These are phyloP conservation scores for Hirtodrosophila alboralis DNA, from an alignment of 2,888 invertebrate species.

Conservation along the genomic window DNA sequence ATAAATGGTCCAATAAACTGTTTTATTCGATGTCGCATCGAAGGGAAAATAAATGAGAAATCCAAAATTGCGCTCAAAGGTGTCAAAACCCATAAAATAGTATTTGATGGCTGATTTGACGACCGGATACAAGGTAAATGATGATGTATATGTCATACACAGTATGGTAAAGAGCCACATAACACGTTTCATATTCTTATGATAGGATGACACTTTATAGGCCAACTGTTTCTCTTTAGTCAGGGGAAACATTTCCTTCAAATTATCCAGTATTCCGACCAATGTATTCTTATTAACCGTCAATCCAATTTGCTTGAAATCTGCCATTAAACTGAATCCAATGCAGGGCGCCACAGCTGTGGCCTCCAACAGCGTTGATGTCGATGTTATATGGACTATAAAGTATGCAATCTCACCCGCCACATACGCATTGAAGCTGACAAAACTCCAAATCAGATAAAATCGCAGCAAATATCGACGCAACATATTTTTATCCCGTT, in stretches of 20 bases:
- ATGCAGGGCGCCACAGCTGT: conserved; percentile 78
- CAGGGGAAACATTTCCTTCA: conserved; percentile 64
- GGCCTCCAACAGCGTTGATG: conserved; percentile 73
- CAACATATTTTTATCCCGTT: conserved; percentile 47
- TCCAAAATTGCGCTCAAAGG: conserved; percentile 66
- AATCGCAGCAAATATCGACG: conserved; percentile 56
- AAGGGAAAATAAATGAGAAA: conserved; percentile 65
- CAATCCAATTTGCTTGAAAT: conserved; percentile 70
- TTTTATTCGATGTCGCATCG: conserved; percentile 50
- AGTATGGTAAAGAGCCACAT: conserved; percentile 66
- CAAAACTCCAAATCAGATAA: conserved; percentile 59
- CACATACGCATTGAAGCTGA: conserved; percentile 72
- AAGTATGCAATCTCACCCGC: conserved; percentile 75
- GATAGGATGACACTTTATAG: conserved; percentile 51
- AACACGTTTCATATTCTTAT: conserved; percentile 54
- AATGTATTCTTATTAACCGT: conserved; percentile 51
- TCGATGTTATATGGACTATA: conserved; percentile 62
- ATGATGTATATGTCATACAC: conserved; percentile 72
- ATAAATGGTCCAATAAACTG: conserved; percentile 69
- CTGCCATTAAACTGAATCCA: conserved; percentile 71
- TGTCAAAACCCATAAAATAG: conserved; percentile 60
- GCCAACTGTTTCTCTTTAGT: conserved; percentile 42
- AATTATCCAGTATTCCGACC: conserved; percentile 59
- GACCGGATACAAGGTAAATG: conserved; percentile 76
- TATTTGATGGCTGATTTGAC: conserved; percentile 61